Percentiles rank a stretch among this genome's conserved stretches.
These are phyloP conservation scores for Lepetodrilus schrolli DNA, from an alignment of 2,888 invertebrate genomes.

Conservation along the genomic window DNA sequence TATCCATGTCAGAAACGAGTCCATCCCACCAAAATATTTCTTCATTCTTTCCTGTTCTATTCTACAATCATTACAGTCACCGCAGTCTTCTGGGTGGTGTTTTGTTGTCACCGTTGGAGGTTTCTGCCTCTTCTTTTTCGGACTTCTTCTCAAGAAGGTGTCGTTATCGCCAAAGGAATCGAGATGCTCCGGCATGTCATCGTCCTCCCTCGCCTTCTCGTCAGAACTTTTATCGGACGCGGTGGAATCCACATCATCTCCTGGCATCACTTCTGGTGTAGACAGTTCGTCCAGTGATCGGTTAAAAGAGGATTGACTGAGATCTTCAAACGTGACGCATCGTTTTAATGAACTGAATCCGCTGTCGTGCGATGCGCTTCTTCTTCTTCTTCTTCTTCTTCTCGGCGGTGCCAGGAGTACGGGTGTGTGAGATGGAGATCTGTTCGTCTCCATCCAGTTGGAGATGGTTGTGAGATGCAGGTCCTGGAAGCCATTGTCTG, in stretches of 20 bases:
- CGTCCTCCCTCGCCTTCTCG: not conserved
- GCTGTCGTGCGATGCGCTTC: conserved; percentile 20
- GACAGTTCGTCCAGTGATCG: conserved; percentile 39
- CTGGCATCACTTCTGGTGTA: conserved; percentile 17
- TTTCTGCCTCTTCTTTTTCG: not conserved
- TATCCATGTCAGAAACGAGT: conserved; percentile 45
- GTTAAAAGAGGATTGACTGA: conserved; percentile 35
- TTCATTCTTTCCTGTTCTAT: conserved; percentile 37
- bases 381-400: conserved; percentile 15
- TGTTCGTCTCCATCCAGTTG: conserved; percentile 25
- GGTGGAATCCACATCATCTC: not conserved
- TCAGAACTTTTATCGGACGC: not conserved
- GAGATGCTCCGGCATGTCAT: conserved; percentile 37
- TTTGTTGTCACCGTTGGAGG: not conserved
- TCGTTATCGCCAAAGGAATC: conserved; percentile 38
- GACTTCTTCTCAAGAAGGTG: not conserved
- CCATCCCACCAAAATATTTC: conserved; percentile 42
- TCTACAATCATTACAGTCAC: conserved; percentile 36
- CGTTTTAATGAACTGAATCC: conserved; percentile 30
- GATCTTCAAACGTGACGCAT: conserved; percentile 41
- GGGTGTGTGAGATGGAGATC: not conserved
- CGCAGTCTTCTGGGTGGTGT: not conserved
- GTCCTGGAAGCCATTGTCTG: conserved; percentile 31
- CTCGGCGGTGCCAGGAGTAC: not conserved
- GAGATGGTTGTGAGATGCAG: conserved; percentile 36